A percentile compares a stretch with the other conserved stretches of the same genome.
These are phyloP conservation scores for Neodontobutis hainanensis DNA, from an alignment of 2,113 vertebrate species.

Conservation along the genomic window DNA sequence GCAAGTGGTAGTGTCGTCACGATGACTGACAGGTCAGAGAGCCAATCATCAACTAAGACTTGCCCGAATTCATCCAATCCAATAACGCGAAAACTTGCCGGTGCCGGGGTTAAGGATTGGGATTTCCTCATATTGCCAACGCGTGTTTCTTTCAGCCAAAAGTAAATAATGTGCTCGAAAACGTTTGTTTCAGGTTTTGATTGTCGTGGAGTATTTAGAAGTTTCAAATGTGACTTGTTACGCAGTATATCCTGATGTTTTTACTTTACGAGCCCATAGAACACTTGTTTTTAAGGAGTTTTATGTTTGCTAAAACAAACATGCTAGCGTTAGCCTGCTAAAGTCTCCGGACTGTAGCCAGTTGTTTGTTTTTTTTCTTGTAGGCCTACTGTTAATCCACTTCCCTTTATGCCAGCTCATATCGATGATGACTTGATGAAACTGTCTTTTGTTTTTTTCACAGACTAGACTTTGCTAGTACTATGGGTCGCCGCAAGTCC, in stretches of 20 bases:
- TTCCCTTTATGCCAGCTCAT: too few relatives aligned
- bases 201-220: background rate
- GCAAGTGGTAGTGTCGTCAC: constrained; percentile 1
- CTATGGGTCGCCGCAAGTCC: constrained; percentile 91
- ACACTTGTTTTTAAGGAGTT: background rate
- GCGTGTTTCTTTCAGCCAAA: constrained; percentile 35
- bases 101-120: background rate
- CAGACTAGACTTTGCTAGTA: constrained; percentile 4
- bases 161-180: constrained; percentile 47
- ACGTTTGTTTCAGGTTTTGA: background rate
- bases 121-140: constrained; percentile 4
- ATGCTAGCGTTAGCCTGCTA: constrained; percentile 62
- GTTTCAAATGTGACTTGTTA: accelerated
- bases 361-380: background rate
- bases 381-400: background rate
- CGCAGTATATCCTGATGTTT: background rate
- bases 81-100: background rate
- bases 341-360: constrained; percentile 1
- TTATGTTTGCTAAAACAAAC: constrained; percentile 42
- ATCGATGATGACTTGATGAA: background rate
- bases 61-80: constrained; percentile 45
- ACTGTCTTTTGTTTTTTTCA: background rate
- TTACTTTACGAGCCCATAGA: background rate
- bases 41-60: constrained; percentile 32
- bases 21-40: constrained; percentile 16